Evolutionary conservation across 2,113 vertebrate species (phyloP).

Genomic region (Arenaria interpres): DNA sequence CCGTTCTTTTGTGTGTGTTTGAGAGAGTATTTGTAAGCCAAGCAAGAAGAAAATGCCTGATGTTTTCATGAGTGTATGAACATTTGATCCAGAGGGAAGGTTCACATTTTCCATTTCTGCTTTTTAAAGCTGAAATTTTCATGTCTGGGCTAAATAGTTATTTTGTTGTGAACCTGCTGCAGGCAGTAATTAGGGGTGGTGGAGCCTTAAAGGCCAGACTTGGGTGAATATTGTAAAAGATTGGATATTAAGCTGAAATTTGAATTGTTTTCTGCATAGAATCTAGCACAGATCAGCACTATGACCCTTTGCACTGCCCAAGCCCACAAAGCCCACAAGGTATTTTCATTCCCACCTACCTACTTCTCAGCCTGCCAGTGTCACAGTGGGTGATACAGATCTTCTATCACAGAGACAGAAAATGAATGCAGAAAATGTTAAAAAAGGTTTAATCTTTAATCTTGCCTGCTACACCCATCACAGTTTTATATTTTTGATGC

Average conservation of each 20-base stretch:
- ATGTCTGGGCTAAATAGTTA: background rate
- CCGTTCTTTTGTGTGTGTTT: background rate
- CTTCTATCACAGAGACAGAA: background rate
- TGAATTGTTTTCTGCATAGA: background rate
- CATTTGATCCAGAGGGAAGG: background rate
- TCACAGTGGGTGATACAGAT: background rate
- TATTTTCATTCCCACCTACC: background rate
- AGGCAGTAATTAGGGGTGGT: background rate
- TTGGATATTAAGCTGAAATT: background rate
- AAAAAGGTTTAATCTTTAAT: background rate
- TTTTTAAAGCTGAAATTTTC: constrained; percentile 9
- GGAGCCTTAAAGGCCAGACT: background rate
- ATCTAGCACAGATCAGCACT: background rate
- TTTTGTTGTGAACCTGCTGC: background rate
- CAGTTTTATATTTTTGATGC: background rate
- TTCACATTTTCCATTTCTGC: background rate
- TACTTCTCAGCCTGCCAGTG: background rate
- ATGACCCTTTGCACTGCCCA: background rate
- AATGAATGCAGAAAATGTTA: background rate
- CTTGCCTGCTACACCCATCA: background rate
- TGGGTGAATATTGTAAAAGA: background rate
- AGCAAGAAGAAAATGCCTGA: background rate
- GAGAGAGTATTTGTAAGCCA: background rate
- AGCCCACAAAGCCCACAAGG: background rate
- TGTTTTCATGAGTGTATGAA: background rate